Evolutionary conservation across 2,113 vertebrate species (phyloP).

Genomic region (Fregetta grallaria): DNA sequence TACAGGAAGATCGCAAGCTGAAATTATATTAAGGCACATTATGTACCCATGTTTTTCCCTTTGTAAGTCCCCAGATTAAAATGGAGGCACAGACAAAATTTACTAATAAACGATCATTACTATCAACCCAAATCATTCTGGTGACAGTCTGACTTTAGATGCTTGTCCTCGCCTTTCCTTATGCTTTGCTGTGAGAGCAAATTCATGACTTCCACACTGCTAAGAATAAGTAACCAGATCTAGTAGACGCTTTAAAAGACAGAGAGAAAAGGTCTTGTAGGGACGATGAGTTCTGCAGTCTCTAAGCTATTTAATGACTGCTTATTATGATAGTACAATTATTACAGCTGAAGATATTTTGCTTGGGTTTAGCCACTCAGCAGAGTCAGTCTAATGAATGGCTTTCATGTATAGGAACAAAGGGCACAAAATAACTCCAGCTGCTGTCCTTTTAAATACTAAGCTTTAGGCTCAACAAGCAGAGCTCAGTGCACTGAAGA

Average conservation of each 20-base stretch:
- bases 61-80: neutral
- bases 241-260: neutral
- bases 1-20: neutral
- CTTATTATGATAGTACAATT: neutral
- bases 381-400: conserved; percentile 13
- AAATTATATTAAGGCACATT: neutral
- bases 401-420: conserved; percentile 20
- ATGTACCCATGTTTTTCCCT: neutral
- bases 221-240: neutral
- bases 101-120: neutral
- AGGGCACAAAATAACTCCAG: neutral
- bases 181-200: neutral
- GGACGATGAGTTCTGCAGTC: neutral
- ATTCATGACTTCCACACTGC: neutral
- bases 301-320: neutral
- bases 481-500: neutral
- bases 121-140: neutral
- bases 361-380: neutral
- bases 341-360: neutral
- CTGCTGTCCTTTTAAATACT: neutral
- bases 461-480: neutral
- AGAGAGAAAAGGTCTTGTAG: neutral
- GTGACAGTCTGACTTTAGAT: neutral
- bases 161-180: neutral
- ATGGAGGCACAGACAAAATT: neutral